phyloP scores from a whole-genome alignment of 2,113 vertebrate species.

The Trogon surrucura region DNA sequence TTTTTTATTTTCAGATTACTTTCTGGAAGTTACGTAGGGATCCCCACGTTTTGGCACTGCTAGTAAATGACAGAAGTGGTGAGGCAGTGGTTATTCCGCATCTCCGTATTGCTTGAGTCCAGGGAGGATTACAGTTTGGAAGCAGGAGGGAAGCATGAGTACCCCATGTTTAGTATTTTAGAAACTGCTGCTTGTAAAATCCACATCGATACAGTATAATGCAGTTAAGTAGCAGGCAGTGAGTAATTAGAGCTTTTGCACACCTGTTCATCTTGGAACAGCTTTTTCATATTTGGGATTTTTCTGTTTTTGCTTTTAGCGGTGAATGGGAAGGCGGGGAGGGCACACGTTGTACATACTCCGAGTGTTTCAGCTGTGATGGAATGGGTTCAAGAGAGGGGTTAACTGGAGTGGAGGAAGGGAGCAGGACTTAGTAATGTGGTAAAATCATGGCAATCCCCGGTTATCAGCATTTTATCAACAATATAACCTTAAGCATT shows the following conservation, averaged over 20 bases:
- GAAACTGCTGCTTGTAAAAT: not conserved
- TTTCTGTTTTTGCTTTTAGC: not conserved
- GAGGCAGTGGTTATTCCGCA: not conserved
- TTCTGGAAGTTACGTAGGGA: not conserved
- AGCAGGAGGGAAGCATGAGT: not conserved
- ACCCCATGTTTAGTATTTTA: not conserved
- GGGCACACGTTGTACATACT: rapidly evolving
- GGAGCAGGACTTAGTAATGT: not conserved
- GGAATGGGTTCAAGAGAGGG: constrained; percentile 23
- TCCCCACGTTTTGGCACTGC: not conserved
- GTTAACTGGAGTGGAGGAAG: constrained; percentile 16
- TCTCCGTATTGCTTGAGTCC: not conserved
- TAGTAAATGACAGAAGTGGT: not conserved
- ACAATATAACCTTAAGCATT: constrained; percentile 49
- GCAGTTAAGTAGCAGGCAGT: not conserved
- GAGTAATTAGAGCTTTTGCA: not conserved
- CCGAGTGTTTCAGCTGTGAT: constrained; percentile 12
- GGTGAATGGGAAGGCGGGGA: not conserved
- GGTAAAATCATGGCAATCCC: not conserved
- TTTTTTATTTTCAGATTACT: not conserved
- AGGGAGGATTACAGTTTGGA: not conserved
- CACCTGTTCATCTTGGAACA: constrained; percentile 6
- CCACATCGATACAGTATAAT: not conserved
- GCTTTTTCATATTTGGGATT: not conserved
- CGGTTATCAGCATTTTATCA: constrained; percentile 48